A percentile compares a stretch with the other conserved stretches of the same genome.
phyloP scores from a whole-genome alignment of 2,888 invertebrate genomes.

The Pachymerium ferrugineum region DNA sequence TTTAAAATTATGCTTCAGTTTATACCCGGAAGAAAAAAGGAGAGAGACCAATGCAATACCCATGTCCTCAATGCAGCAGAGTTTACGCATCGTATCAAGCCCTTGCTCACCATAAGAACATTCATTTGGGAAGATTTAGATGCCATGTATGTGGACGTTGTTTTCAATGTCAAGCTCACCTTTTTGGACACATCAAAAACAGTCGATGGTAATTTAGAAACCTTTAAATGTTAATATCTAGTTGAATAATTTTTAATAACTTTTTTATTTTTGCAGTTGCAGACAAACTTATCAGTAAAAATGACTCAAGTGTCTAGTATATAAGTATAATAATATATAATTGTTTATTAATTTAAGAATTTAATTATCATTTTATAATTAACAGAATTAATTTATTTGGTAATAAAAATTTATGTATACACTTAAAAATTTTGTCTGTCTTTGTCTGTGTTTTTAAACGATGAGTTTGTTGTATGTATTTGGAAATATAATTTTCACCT shows the following conservation, averaged over 20 bases:
- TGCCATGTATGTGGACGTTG: conserved; percentile 21
- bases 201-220: not conserved
- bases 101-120: conserved; percentile 25
- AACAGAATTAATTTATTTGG: no score
- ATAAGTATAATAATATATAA: no score
- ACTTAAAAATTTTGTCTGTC: no score
- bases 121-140: conserved; percentile 19
- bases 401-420: no score
- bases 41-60: not conserved
- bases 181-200: not conserved
- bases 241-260: not conserved
- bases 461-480: no score
- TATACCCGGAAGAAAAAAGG: not conserved
- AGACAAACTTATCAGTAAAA: no score
- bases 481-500: no score
- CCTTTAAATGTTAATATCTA: not conserved
- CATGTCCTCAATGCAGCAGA: not conserved
- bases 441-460: no score
- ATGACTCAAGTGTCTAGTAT: no score
- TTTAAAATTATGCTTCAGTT: not conserved
- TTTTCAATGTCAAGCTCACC: conserved; percentile 28
- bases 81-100: conserved; percentile 6
- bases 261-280: not conserved
- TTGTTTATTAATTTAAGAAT: no score
- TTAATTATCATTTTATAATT: no score